Percentiles rank a stretch among this genome's conserved stretches.
Conservation (phyloP, 2,113 vertebrate species). For the Protobothrops flavoviridis region DNA sequence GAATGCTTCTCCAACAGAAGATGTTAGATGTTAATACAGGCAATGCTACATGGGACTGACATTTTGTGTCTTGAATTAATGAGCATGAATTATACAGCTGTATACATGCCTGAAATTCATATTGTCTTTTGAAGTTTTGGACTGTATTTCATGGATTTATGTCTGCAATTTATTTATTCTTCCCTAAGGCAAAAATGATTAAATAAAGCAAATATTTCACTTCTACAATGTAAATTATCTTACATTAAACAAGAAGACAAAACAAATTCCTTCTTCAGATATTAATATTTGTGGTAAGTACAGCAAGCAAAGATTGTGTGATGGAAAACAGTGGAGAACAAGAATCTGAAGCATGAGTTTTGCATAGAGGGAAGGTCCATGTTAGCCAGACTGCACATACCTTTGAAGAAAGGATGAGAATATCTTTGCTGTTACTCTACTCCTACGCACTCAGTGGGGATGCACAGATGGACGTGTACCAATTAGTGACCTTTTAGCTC, state of each 20-base stretch:
- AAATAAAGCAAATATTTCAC: conserved; percentile 38
- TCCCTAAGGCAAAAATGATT: conserved; percentile 15
- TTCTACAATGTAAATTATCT: neutral
- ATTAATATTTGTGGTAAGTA: conserved; percentile 37
- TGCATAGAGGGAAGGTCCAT: conserved; percentile 23
- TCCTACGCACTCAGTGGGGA: conserved; percentile 9
- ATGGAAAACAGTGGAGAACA: conserved; percentile 9
- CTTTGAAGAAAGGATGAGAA: conserved; percentile 34
- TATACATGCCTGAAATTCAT: neutral
- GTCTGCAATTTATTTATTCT: conserved; percentile 26
- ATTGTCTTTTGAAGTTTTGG: conserved; percentile 18
- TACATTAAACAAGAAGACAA: neutral
- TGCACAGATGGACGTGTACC: conserved; percentile 47
- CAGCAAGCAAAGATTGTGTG: conserved; percentile 22
- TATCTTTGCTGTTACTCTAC: conserved; percentile 34
- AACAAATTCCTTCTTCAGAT: conserved; percentile 8
- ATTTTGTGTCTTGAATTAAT: neutral
- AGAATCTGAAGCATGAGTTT: conserved; percentile 33
- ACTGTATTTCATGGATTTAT: neutral
- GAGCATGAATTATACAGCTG: neutral
- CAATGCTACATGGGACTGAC: neutral
- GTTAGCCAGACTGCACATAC: conserved; percentile 39
- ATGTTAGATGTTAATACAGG: neutral
- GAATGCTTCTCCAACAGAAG: neutral
- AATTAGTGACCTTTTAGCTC: conserved; percentile 47